Percentiles rank a stretch among this genome's conserved stretches.
These are phyloP conservation scores for Macaca mulatta DNA, from an alignment of 2,113 vertebrate genomes.

Conservation along the genomic window DNA sequence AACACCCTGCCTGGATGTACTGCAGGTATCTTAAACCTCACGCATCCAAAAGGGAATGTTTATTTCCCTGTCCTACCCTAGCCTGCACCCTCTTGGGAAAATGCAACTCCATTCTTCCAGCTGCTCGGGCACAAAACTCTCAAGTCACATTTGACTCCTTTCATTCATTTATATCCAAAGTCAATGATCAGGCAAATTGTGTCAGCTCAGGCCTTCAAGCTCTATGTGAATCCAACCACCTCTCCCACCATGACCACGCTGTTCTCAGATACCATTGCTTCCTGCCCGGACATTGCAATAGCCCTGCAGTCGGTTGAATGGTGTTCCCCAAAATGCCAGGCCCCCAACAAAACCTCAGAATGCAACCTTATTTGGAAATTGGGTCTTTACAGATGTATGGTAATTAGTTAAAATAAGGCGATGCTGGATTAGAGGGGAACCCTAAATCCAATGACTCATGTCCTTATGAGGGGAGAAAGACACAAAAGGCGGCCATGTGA, in stretches of 20 bases:
- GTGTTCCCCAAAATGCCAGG: not conserved
- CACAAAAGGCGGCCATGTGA: not conserved
- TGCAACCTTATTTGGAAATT: not conserved
- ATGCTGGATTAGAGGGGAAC: not conserved
- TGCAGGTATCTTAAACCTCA: not conserved
- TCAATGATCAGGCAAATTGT: not conserved
- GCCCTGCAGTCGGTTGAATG: rapidly evolving
- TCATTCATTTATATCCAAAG: not conserved
- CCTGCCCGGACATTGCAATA: not conserved
- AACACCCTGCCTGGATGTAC: not conserved
- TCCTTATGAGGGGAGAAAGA: not conserved
- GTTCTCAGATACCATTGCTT: not conserved
- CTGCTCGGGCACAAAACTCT: not conserved
- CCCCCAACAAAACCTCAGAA: not conserved
- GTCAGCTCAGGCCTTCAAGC: not conserved
- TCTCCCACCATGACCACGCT: not conserved
- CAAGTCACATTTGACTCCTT: not conserved
- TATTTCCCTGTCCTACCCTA: not conserved
- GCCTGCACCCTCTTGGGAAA: not conserved
- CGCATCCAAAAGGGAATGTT: not conserved
- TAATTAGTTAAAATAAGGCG: not conserved
- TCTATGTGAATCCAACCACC: not conserved
- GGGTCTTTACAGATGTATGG: not conserved
- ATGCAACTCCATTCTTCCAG: too few species aligned
- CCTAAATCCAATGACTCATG: rapidly evolving